A percentile compares a stretch with the other conserved stretches of the same genome.
phyloP scores from a whole-genome alignment of 1,140 invertebrate genomes.

The Bathynomus jamesi region DNA sequence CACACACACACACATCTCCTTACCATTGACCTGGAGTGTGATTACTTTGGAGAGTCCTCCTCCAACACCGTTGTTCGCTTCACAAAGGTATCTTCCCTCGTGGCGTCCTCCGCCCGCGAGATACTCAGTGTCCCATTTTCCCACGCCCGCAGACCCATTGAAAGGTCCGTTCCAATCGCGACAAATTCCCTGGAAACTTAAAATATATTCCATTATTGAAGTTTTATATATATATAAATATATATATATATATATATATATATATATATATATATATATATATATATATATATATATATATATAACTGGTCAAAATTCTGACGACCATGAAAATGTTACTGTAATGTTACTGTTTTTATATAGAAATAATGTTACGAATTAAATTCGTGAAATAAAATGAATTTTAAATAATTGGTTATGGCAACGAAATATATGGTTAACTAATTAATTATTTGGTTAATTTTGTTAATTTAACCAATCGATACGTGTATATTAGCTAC shows the following conservation, averaged over 20 bases:
- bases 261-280: slow-evolving; percentile 6
- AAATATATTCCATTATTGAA: too few species aligned
- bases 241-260: slow-evolving; percentile 8
- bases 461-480: too few species aligned
- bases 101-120: slow-evolving; percentile 43
- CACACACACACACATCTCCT: too few species aligned
- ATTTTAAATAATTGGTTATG: too few species aligned
- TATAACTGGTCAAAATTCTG: neutral
- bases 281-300: slow-evolving; percentile 13
- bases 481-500: too few species aligned
- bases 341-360: too few species aligned
- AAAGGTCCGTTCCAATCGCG: neutral
- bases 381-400: too few species aligned
- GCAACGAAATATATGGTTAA: too few species aligned
- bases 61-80: slow-evolving; percentile 51
- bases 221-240: slow-evolving; percentile 35
- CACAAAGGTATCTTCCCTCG: slow-evolving; percentile 52
- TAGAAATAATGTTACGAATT: too few species aligned
- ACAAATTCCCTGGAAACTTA: slow-evolving; percentile 20
- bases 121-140: slow-evolving; percentile 50
- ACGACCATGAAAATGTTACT: too few species aligned
- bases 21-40: slow-evolving; percentile 50
- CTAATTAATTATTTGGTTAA: too few species aligned
- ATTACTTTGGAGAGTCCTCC: slow-evolving; percentile 51
- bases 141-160: slow-evolving; percentile 28